Base-by-base conservation (phyloP, 1,140 invertebrate genomes). In the Pogonomyrmex barbatus region DNA sequence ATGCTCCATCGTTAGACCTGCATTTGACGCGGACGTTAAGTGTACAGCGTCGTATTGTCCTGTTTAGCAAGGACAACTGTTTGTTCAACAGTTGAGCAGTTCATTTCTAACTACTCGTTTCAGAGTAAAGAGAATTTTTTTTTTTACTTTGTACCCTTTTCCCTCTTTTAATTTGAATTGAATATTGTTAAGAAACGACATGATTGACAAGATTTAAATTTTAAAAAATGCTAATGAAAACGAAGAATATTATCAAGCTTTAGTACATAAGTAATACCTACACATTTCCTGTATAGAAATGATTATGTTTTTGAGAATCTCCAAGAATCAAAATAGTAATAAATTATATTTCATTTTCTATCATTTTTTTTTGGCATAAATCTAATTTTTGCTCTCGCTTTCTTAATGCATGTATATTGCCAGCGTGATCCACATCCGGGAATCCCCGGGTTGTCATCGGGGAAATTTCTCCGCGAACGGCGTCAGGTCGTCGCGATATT, bases 11-110 rank as follows among this genome's bases (percentile, higher is more conserved):
- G 79, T 82, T 82, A 73, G 67, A 73, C 30, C 79, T 83, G 79
- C 68, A 54, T 75, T 83, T 83, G 79, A 83, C 79, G 56, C 68
- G 79, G 12, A 1, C 79, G 42, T 75, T 82, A 83, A 83, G 79
- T 73, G 54, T 17, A 33, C 79, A 75, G 47, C 79, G 12, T 58
- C 67, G 54, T 73, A 60, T 73, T 83, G 79, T 60, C 54, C 17
- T 58, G 52, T 82, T 82, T 82, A 82, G 17, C 68, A 17, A 70
- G 39, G 47, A 58, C 52, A 60, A 83, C 79, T 83, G 62, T 68
- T 24, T 75, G 79, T 73, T 12, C 56, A 39, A 83, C 33, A 50
- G 33, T 39, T 30, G 68, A 30, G 42, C 56, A 36, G 39, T 62
- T 60, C 68, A 47, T 30, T 39, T 24, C 36, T 9, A 42, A 70